Base-by-base conservation (phyloP, 2,113 vertebrate species). In the Guaruba guarouba region DNA sequence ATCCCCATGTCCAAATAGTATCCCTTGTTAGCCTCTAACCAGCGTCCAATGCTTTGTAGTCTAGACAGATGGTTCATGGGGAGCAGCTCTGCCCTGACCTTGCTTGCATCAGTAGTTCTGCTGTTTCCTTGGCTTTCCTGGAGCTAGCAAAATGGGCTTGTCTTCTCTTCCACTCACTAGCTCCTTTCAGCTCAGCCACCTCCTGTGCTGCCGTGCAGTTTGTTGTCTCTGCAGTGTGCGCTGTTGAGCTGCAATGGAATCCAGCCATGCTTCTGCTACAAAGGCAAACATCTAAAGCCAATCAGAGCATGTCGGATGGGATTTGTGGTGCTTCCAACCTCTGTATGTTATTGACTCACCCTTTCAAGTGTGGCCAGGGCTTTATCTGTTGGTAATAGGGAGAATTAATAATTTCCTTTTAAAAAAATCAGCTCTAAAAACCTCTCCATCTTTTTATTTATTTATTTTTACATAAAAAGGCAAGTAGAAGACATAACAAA, bases 341-440 rank as follows among this genome's bases (percentile, higher is more conserved):
- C 92, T 55, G 37, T 19, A 4, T 35, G 82, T 73, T 95, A 95
- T 74, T 95, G 95, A 94, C 90, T 93, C 77, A 44, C 75, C 44
- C 51, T 89, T 96, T 94, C 92, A 96, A 93, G 91, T 83, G 41
- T 67, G 78, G 68, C 64, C 82, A 92, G 75, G 64, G 69, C 74
- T 86, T 96, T 95, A 93, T 95, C 96, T 78, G 67, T 59, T 83
- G 86, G 44, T 86, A 92, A 88, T 88, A 82, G n/a, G 77, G 67
- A 93, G 90, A 95, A 96, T 96, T 96, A 96, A 92, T 80, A 61
- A 84, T 88, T 96, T 94, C 86, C 88, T 95, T 73, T 46, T 61
- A 64, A 92, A 83, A 67, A 64, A 91, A 83, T 15, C 23, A 2
- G 46, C 41, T 94, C 88, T 88, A 66, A 88, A 74, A 81, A 3